Percentiles rank a stretch among this genome's conserved stretches.
Conservation (phyloP, 2,113 vertebrate species). For the Ptilorrhoa leucosticta region DNA sequence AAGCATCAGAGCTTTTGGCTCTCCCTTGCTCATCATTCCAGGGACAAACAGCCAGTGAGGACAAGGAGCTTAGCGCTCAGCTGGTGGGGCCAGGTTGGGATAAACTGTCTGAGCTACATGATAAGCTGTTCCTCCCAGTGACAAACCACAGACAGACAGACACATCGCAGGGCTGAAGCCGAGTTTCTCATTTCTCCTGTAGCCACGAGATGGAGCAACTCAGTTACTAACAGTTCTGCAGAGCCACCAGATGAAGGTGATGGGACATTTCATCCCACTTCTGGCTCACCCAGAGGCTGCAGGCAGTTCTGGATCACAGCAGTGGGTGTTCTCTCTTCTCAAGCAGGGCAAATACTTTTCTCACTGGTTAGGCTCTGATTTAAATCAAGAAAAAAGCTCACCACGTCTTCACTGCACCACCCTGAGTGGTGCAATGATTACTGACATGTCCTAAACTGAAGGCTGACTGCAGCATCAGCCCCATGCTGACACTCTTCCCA, state of each 20-base stretch:
- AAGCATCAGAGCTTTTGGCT: background rate
- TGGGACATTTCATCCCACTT: background rate
- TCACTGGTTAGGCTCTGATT: background rate
- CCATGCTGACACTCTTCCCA: background rate
- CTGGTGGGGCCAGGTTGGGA: background rate
- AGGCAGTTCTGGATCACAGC: background rate
- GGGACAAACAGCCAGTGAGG: background rate
- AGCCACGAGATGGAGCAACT: constrained; percentile 50
- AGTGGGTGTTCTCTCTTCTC: background rate
- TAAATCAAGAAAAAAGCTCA: background rate
- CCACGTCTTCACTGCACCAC: background rate
- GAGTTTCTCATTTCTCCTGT: background rate
- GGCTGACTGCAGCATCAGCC: background rate
- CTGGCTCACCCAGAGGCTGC: background rate
- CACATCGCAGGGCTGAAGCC: background rate
- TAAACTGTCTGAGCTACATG: background rate
- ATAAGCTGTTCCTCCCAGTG: background rate
- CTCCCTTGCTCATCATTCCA: background rate
- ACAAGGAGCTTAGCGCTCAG: accelerated
- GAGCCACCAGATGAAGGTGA: background rate
- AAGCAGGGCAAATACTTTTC: background rate
- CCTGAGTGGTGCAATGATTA: background rate
- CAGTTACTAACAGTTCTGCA: background rate
- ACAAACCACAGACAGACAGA: background rate
- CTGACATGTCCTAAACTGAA: background rate